Conservation (phyloP, 1,140 invertebrate genomes). For the Agrilus planipennis region DNA sequence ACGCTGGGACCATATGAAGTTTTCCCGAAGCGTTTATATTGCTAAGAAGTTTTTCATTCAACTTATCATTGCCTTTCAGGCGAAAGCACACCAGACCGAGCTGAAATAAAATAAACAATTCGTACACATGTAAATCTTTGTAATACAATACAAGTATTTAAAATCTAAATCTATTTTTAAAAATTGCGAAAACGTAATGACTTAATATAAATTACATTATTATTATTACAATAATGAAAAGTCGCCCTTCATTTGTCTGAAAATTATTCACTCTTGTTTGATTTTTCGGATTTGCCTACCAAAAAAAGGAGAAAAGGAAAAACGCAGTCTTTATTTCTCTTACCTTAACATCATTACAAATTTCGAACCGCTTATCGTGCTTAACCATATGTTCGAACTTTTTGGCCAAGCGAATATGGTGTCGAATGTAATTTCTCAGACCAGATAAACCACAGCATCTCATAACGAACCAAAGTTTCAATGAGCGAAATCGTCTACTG, state of each 20-base stretch:
- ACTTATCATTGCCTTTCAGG: constrained; percentile 70
- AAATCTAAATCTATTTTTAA: too few relatives aligned
- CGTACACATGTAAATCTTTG: too few relatives aligned
- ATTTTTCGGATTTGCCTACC: too few relatives aligned
- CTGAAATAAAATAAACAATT: constrained; percentile 42
- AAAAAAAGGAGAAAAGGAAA: too few relatives aligned
- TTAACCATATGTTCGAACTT: constrained; percentile 77
- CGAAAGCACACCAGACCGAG: constrained; percentile 77
- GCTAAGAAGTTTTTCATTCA: constrained; percentile 90
- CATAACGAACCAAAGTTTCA: constrained; percentile 97
- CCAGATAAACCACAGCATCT: constrained; percentile 89
- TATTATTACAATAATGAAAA: too few relatives aligned
- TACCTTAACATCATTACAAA: constrained; percentile 93
- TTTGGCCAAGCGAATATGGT: constrained; percentile 88
- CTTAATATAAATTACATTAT: too few relatives aligned
- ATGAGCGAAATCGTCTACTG: constrained; percentile 79
- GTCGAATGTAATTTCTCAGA: constrained; percentile 82
- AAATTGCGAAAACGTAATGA: too few relatives aligned
- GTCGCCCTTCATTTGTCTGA: too few relatives aligned
- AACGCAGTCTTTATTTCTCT: too few relatives aligned
- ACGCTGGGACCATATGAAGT: constrained; percentile 96
- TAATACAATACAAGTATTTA: too few relatives aligned
- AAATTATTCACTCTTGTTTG: too few relatives aligned
- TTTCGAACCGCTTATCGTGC: constrained; percentile 83
- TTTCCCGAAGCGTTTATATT: constrained; percentile 93